Base-by-base conservation (phyloP, 2,888 invertebrate species). In the Mellilla xanthometata region DNA sequence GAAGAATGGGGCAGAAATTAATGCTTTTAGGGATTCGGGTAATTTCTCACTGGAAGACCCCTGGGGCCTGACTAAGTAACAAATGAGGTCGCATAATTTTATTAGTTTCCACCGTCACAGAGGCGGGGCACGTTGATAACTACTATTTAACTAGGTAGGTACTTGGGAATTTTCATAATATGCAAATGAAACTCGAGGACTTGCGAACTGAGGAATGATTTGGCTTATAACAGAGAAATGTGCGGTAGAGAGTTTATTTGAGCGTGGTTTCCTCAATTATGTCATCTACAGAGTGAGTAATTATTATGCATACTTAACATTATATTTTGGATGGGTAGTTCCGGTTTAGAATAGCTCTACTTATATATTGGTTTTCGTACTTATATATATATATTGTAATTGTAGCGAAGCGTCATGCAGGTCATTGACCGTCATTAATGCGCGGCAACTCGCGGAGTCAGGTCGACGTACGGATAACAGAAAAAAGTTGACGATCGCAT, bases 1-100 rank as follows among this genome's bases (percentile, higher is more conserved):
- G 64, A 65, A 61, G 63, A 63, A 50, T 58, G 55, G 40, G 54
- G 50, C 61, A 57, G 62, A 65, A 75, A 76, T 72, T 65, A 76
- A 77, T 72, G 72, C 64, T 54, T 66, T 49, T 55, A 62, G 60
- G 67, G 72, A 67, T 68, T 64, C 66, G 52, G 52, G 65, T 70
- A 75, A 79, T 76, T 73, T 74, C 68, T 72, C 68, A 74, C 64
- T 65, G 57, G 63, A 59, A 66, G 63, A n/a, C n/a, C 64, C 58
- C 62, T 58, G 48, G 42, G 60, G 54, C 49, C 45, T 44, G 50
- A 48, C 62, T 63, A 64, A 68, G 68, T 72, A 67, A 80, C 63
- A 72, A 80, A 77, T 72, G 69, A 65, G 72, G 72, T 69, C 72
- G 68, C 72, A 76, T 78, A 68, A 80, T 76, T 79, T 75, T 72